These are phyloP conservation scores for Lochmaea capreae DNA, from an alignment of 2,888 invertebrate genomes.

Conservation along the genomic window DNA sequence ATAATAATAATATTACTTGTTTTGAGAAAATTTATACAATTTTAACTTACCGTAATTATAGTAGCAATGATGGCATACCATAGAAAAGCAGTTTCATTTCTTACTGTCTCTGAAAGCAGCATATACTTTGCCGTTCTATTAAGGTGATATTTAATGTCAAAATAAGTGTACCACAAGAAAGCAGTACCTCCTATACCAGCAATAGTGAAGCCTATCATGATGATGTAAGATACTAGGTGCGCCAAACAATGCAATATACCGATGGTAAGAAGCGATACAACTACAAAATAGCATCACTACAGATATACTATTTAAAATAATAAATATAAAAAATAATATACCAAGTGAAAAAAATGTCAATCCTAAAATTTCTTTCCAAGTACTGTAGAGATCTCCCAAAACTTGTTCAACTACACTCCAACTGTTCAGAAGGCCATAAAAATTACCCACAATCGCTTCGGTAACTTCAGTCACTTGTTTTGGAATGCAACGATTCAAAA, in stretches of 20 bases:
- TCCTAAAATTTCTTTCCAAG: constrained; percentile 87
- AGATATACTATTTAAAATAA: constrained; percentile 17
- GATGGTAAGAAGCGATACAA: constrained; percentile 85
- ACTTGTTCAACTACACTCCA: constrained; percentile 92
- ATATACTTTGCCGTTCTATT: constrained; percentile 68
- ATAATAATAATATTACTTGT: not conserved
- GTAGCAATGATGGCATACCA: constrained; percentile 88
- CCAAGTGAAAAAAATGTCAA: constrained; percentile 85
- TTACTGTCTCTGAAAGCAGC: constrained; percentile 79
- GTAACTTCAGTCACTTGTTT: constrained; percentile 75
- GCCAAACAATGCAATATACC: constrained; percentile 87
- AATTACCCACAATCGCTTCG: constrained; percentile 73
- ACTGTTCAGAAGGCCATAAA: constrained; percentile 86
- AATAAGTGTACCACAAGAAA: constrained; percentile 91
- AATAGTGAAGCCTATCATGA: constrained; percentile 83
- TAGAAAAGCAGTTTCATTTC: constrained; percentile 88
- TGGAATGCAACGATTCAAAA: constrained; percentile 91
- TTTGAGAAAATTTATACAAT: not conserved
- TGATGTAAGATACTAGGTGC: constrained; percentile 86
- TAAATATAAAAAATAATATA: constrained; percentile 66
- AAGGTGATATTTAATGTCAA: constrained; percentile 76
- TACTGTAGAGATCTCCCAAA: constrained; percentile 86
- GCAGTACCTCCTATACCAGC: constrained; percentile 82
- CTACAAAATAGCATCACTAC: constrained; percentile 67
- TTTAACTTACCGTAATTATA: constrained; percentile 80